phyloP scores from a whole-genome alignment of 2,113 vertebrate genomes.

The Tonatia bakeri region DNA sequence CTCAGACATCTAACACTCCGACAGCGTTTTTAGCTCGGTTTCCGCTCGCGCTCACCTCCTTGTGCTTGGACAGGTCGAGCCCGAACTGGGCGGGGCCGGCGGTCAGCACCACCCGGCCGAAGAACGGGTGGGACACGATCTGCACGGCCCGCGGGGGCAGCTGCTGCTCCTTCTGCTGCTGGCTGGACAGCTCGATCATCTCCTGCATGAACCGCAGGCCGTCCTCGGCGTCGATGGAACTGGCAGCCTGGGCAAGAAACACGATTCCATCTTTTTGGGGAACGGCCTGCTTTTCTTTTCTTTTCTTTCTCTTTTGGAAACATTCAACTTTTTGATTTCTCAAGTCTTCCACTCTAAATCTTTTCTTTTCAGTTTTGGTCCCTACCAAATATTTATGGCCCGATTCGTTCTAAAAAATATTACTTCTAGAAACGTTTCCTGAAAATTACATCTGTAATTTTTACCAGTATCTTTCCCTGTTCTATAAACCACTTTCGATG shows the following conservation, averaged over 20 bases:
- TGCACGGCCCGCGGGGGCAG: constrained; percentile 96
- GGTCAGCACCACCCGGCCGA: constrained; percentile 95
- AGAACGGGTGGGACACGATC: constrained; percentile 95
- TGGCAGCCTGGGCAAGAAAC: constrained; percentile 87
- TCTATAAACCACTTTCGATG: neutral
- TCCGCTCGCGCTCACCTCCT: constrained; percentile 85
- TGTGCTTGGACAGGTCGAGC: constrained; percentile 93
- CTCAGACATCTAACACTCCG: neutral
- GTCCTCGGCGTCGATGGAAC: constrained; percentile 95
- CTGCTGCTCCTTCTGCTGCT: constrained; percentile 99
- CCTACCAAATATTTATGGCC: neutral
- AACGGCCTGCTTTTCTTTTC: neutral
- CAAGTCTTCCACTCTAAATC: neutral
- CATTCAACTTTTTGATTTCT: neutral
- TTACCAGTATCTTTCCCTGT: neutral
- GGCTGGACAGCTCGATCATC: constrained; percentile 99
- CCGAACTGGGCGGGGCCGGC: constrained; percentile 98
- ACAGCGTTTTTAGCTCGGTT: neutral
- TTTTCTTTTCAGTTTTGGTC: neutral
- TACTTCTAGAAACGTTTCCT: constrained; percentile 13
- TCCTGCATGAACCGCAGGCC: constrained; percentile 99
- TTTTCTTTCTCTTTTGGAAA: neutral
- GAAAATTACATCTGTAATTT: neutral
- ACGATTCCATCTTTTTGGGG: neutral
- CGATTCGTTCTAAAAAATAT: neutral